These are phyloP conservation scores for Gonioctena quinquepunctata DNA, from an alignment of 1,140 invertebrate genomes.

Conservation along the genomic window DNA sequence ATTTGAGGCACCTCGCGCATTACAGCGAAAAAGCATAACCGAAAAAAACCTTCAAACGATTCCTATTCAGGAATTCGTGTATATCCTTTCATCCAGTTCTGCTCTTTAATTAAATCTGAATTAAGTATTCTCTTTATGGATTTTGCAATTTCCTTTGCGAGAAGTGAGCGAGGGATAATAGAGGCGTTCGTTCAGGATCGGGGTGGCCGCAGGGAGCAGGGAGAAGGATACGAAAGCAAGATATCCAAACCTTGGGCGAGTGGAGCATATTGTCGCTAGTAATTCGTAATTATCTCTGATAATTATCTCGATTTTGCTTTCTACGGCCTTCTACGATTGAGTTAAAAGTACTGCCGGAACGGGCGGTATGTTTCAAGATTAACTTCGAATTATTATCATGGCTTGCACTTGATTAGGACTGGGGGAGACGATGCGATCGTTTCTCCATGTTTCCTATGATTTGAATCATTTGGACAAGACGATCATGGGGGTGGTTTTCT, in stretches of 20 bases:
- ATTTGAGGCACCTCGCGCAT: too few species aligned
- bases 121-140: conserved; percentile 15
- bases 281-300: conserved; percentile 38
- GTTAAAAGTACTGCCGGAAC: conserved; percentile 18
- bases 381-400: conserved; percentile 21
- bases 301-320: conserved; percentile 40
- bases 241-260: conserved; percentile 5
- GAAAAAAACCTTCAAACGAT: neutral
- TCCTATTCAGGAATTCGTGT: neutral
- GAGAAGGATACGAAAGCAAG: neutral
- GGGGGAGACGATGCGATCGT: too few species aligned
- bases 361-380: conserved; percentile 18
- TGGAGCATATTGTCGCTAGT: conserved; percentile 24
- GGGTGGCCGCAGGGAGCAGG: neutral
- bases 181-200: neutral
- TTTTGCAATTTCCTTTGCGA: conserved; percentile 14
- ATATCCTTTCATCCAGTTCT: conserved; percentile 1
- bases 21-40: neutral
- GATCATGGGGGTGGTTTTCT: too few species aligned
- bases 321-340: conserved; percentile 36
- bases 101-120: conserved; percentile 17
- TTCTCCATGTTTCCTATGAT: too few species aligned
- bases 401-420: conserved; percentile 12
- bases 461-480: too few species aligned
- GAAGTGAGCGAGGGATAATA: neutral